Conservation (phyloP, 2,797 vertebrate genomes). For the Neomorphus geoffroyi region DNA sequence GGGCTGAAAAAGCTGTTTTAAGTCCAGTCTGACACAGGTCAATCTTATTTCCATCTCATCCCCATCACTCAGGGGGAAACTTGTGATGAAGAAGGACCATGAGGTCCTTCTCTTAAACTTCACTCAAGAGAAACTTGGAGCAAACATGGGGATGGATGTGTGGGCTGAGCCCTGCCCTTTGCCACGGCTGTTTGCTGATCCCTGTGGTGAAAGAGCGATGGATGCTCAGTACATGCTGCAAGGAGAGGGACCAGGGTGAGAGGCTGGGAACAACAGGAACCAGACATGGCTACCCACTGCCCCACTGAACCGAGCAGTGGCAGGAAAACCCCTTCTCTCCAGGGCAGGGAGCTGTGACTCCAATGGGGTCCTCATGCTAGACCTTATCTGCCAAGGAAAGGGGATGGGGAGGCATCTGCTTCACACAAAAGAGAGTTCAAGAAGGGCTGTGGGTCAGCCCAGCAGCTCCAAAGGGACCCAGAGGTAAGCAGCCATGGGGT, state of each 20-base stretch:
- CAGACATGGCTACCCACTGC: neutral
- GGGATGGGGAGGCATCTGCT: neutral
- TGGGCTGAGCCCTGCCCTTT: neutral
- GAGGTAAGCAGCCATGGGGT: neutral
- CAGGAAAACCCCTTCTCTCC: neutral
- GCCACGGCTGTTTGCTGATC: neutral
- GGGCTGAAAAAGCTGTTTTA: neutral
- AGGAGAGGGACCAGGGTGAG: neutral
- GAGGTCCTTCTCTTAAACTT: neutral
- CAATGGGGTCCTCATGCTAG: neutral
- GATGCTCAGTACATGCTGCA: neutral
- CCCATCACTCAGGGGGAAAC: neutral
- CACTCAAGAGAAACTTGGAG: accelerated
- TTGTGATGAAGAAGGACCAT: neutral
- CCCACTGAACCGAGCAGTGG: accelerated
- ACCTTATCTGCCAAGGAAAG: neutral
- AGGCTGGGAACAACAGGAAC: neutral
- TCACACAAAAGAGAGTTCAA: neutral
- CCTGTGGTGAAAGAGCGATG: accelerated
- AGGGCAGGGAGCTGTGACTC: neutral
- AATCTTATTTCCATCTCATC: neutral
- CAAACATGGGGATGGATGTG: accelerated
- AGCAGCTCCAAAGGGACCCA: neutral
- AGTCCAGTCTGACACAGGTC: neutral
- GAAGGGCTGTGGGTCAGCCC: neutral